Base-by-base conservation (phyloP, 2,797 vertebrate genomes). In the Arctocebus calabarensis region DNA sequence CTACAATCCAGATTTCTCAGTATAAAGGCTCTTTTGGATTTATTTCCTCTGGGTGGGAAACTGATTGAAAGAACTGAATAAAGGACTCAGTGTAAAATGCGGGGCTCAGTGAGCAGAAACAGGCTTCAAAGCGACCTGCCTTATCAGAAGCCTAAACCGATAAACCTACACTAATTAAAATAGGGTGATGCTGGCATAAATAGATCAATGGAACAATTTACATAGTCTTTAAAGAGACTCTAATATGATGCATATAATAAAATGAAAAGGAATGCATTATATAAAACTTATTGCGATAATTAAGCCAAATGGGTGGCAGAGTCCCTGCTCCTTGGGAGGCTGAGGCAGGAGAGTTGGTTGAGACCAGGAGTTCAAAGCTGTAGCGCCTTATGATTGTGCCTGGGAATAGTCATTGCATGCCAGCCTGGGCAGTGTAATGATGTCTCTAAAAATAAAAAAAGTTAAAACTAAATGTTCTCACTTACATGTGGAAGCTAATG, bases 151-250 rank as follows among this genome's bases (percentile, higher is more conserved):
- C 66, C 71, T 52, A 32, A 89, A 95, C 94, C 74, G 86, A 78
- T 91, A 89, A 83, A 93, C 87, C 68, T 82, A 4, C 43, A 77
- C 29, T 92, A 95, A 94, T 95, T 96, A 95, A 95, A 94, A 93
- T 55, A 48, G 55, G 84, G 25, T 34, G 66, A 82, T 86, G 22
- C 64, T 81, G 87, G 77, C 43, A 92, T 83, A 94, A 94, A 86
- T 83, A 84, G 40, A 95, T 94, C 92, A 92, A 13, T 87, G 77
- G 64, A 82, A 29, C 57, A 75, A 82, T 68, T 95, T 92, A 45
- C 48, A 40, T 73, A 59, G 70, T 87, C 91, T 34, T 94, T 97
- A 95, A 91, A 89, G 90, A 87, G 86, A 91, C 75, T 92, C 55
- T 59, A 52, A 68, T 87, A 48, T 91, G 75, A 81, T 93, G 5